Evolutionary conservation across 2,113 vertebrate genomes (phyloP).

Genomic region (Odocoileus virginianus): DNA sequence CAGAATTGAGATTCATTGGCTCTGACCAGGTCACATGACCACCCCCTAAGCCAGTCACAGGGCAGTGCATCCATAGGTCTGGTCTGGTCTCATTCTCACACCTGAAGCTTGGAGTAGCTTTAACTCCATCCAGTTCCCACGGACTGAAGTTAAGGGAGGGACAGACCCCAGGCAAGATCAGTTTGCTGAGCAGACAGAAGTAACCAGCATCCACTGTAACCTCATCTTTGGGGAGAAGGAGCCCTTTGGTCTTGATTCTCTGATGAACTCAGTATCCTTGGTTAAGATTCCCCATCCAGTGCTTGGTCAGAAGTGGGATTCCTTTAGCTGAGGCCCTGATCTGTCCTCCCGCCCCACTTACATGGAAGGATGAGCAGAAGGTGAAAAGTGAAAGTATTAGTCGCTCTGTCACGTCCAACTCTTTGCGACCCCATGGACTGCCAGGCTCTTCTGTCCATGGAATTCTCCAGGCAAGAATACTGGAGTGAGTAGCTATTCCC

Average conservation of each 20-base stretch:
- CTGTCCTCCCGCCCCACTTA: neutral
- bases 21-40: neutral
- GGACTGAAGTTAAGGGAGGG: neutral
- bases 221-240: neutral
- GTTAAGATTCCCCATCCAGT: neutral
- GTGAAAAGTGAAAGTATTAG: neutral
- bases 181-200: neutral
- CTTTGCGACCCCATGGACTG: neutral
- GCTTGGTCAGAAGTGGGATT: neutral
- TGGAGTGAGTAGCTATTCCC: neutral
- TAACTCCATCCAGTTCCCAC: neutral
- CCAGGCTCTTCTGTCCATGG: neutral
- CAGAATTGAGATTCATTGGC: neutral
- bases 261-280: neutral
- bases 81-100: neutral
- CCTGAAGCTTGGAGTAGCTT: neutral
- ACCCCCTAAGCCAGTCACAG: neutral
- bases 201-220: fast-evolving
- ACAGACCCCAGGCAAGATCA: fast-evolving
- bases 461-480: neutral
- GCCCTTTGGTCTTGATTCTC: neutral
- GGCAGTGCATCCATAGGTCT: neutral
- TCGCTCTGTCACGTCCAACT: neutral
- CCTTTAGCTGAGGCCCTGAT: neutral
- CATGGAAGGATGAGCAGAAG: neutral